Percentiles rank a stretch among this genome's conserved stretches.
Conservation (phyloP, 2,797 vertebrate species). For the Ataeniobius toweri region DNA sequence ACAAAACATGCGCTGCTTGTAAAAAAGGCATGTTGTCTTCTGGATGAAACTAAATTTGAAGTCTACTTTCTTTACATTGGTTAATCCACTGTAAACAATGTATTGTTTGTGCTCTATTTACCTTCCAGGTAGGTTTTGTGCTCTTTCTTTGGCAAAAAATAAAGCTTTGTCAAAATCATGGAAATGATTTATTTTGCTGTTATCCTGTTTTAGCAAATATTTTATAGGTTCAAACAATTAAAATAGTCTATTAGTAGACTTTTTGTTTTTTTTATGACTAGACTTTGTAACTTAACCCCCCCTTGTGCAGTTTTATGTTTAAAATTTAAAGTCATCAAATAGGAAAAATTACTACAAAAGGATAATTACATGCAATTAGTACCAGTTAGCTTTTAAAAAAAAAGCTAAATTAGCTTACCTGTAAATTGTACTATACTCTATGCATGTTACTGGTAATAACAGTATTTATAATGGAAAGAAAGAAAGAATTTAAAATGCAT, state of each 20-base stretch:
- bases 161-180: background rate
- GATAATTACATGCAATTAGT: conserved; percentile 18
- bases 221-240: background rate
- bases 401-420: conserved; percentile 9
- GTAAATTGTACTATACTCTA: background rate
- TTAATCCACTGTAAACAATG: background rate
- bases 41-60: background rate
- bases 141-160: background rate
- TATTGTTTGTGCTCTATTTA: background rate
- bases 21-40: background rate
- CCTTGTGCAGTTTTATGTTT: background rate
- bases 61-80: background rate
- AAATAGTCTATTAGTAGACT: background rate
- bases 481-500: background rate
- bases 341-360: conserved; percentile 13
- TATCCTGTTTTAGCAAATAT: background rate
- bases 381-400: too few species aligned
- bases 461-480: conserved; percentile 10
- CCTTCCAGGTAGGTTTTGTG: background rate
- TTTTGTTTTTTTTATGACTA: background rate
- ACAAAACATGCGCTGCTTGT: conserved; percentile 22
- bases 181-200: background rate
- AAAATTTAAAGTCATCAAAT: conserved; percentile 5
- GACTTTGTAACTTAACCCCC: background rate
- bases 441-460: conserved; percentile 10